Evolutionary conservation across 2,797 vertebrate genomes (phyloP), one percentile per base, ranked within the genome.

Genomic region (Argya squamiceps): DNA sequence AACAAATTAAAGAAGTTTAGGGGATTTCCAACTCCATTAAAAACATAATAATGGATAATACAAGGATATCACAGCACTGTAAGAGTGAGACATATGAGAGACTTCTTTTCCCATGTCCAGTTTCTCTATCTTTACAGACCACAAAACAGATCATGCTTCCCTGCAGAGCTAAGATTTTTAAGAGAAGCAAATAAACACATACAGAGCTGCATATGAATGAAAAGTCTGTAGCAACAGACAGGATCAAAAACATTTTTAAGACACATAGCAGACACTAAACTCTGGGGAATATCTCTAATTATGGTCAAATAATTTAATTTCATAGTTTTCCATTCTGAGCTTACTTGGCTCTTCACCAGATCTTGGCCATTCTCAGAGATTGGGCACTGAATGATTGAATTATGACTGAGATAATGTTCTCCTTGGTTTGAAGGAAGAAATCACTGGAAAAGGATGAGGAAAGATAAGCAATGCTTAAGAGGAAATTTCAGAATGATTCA

Each of bases 101-200:
- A 55, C 36, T 60, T 32, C 14, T 47, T 84, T 70, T 82, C 64
- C 56, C 78, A 37, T 60, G 75, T 77, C 81, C 39, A 84, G 21
- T 43, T 93, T 58, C 36, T 73, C 0, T 56, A 20, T 76, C 34
- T 87, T 82, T 60, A 53, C 34, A 77, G 56, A 64, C 12, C 34
- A 30, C 37, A 89, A 94, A 73, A 3, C 83, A 91, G 63, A 93
- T 92, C 53, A 63, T 64, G 29, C 67, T 83, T 75, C 46, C n/a
- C 81, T 53, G 75, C 70, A 88, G 76, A 77, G 26, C 34, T 50
- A 43, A 77, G 58, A 34, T 34, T 88, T 77, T 80, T 44, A 53
- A 85, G 68, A 65, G 68, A 74, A 80, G 34, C 59, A 93, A 93
- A 96, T 59, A 95, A 95, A 73, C 84, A 88, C 30, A 12, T 70